These are phyloP conservation scores for Spinus pinus DNA, from an alignment of 2,797 vertebrate species.

Conservation along the genomic window DNA sequence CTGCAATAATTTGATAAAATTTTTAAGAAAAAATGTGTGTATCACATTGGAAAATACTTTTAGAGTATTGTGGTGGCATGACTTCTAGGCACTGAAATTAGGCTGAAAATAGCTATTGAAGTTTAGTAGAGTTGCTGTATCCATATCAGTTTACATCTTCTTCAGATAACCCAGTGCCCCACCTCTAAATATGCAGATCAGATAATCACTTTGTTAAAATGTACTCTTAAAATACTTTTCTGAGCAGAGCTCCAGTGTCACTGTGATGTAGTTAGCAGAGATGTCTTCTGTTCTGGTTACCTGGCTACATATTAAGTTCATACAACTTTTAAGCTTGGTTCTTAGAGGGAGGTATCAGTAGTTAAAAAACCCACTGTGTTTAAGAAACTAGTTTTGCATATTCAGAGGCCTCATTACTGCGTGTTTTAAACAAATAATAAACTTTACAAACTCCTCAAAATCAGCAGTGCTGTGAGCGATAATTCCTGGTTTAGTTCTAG, in stretches of 20 bases:
- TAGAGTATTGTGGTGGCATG: background rate
- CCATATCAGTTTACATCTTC: fast-evolving
- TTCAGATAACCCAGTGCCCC: background rate
- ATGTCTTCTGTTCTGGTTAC: background rate
- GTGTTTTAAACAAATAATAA: background rate
- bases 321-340: background rate
- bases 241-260: background rate
- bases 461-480: background rate
- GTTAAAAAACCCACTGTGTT: background rate
- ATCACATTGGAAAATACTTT: background rate
- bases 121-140: background rate
- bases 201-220: background rate
- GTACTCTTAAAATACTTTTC: background rate
- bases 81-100: background rate
- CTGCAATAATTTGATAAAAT: background rate
- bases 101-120: background rate
- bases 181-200: background rate
- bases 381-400: background rate
- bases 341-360: background rate
- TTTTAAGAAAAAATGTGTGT: background rate
- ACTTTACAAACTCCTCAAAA: background rate
- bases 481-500: background rate
- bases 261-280: background rate
- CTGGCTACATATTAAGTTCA: background rate
- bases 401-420: background rate